Conservation (phyloP, 2,888 invertebrate genomes). For the Camptogramma bilineatum region DNA sequence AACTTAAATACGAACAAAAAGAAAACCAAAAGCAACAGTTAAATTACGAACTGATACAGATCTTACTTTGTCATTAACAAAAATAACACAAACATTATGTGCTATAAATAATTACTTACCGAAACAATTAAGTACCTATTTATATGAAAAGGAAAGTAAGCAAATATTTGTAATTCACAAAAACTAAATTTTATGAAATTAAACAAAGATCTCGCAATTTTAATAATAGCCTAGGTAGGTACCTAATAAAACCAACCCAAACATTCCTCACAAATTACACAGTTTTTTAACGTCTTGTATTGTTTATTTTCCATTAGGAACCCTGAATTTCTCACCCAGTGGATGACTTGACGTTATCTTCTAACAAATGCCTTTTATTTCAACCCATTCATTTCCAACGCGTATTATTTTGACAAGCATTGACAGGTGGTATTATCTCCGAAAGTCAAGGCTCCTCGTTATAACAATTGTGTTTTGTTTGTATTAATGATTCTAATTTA, state of each 20-base stretch:
- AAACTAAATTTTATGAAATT: no score
- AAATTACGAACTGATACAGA: no score
- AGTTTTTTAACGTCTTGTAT: not conserved
- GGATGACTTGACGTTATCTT: conserved; percentile 67
- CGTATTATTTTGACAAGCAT: conserved; percentile 69
- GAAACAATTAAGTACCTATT: no score
- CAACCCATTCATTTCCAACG: conserved; percentile 62
- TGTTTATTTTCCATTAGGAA: conserved; percentile 27
- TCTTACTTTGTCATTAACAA: no score
- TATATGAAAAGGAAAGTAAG: no score
- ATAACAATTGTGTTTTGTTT: conserved; percentile 46
- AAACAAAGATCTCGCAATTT: not conserved
- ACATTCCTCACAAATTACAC: not conserved
- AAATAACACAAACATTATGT: no score
- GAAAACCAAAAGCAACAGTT: no score
- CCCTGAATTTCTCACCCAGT: conserved; percentile 46
- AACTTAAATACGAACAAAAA: no score
- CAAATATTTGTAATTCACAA: no score
- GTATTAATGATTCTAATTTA: conserved; percentile 45
- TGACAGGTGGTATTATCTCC: conserved; percentile 70
- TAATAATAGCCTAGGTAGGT: no score
- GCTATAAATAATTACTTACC: no score
- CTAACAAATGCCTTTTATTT: conserved; percentile 76
- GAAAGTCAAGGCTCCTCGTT: conserved; percentile 42
- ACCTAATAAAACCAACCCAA: no score